Percentiles rank a stretch among this genome's conserved stretches.
Conservation (phyloP, 2,888 invertebrate species). For the Lasioglossum pauxillum region DNA sequence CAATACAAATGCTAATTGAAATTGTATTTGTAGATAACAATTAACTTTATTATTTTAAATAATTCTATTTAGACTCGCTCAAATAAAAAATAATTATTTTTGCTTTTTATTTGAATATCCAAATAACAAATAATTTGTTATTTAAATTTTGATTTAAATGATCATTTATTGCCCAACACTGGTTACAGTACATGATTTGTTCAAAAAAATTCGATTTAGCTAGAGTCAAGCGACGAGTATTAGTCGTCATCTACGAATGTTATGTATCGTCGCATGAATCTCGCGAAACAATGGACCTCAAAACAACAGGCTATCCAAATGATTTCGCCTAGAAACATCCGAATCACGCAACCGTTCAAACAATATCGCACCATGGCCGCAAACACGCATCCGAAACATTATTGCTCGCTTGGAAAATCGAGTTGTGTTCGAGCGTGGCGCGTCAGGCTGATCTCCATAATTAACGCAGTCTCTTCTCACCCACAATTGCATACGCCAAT, state of each 20-base stretch:
- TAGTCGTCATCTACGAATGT: not conserved
- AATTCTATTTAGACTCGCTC: no score
- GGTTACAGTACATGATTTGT: no score
- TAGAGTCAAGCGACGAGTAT: no score
- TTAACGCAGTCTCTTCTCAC: not conserved
- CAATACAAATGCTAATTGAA: no score
- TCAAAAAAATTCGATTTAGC: not conserved
- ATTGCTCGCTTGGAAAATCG: conserved; percentile 1
- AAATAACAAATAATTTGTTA: no score
- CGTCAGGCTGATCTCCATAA: conserved; percentile 1
- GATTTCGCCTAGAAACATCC: not conserved
- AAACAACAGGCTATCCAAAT: not conserved
- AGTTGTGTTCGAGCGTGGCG: not conserved
- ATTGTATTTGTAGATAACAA: no score
- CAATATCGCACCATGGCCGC: not conserved
- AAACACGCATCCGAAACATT: conserved; percentile 6
- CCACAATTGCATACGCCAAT: conserved; percentile 23
- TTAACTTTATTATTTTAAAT: no score
- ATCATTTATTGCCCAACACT: no score
- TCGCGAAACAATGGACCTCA: not conserved
- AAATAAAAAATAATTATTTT: no score
- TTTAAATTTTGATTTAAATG: no score
- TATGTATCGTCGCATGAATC: not conserved
- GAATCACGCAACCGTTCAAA: not conserved
- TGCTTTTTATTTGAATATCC: no score